Evolutionary conservation across 2,113 vertebrate species (phyloP).

Genomic region (Petrocephalus zakoni): DNA sequence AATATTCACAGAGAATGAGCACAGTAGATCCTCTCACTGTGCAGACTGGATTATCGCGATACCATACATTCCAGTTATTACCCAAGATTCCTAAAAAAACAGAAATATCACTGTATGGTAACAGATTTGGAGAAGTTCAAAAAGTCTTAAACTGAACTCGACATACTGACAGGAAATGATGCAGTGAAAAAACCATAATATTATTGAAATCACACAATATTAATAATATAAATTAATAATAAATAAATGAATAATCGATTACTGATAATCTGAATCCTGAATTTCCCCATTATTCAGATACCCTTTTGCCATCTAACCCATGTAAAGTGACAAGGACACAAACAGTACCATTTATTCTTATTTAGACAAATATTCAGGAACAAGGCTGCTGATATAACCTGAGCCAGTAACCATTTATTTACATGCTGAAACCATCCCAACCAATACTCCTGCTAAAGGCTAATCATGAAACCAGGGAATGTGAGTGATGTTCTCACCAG

Average conservation of each 20-base stretch:
- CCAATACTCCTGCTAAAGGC: not conserved
- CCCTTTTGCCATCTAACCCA: too few species aligned
- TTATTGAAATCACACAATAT: not conserved
- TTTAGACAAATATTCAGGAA: not conserved
- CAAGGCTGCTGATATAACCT: not conserved
- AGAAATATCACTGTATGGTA: not conserved
- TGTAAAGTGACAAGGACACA: too few species aligned
- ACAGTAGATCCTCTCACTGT: conserved; percentile 28
- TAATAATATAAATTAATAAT: not conserved
- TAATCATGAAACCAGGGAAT: not conserved
- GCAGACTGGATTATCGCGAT: conserved; percentile 13
- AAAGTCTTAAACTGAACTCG: not conserved
- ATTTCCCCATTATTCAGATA: too few species aligned
- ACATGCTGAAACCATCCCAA: not conserved
- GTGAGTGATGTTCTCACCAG: not conserved
- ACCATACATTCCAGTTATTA: not conserved
- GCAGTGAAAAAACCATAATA: not conserved
- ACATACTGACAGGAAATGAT: not conserved
- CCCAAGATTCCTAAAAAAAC: conserved; percentile 6
- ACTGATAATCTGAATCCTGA: not conserved
- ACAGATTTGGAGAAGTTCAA: not conserved
- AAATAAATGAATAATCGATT: not conserved
- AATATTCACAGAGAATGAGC: conserved; percentile 27
- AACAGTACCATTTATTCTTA: not conserved
- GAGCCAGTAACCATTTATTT: not conserved